Base-by-base conservation (phyloP, 1,140 invertebrate genomes). In the Pogonognathellus flavescens region DNA sequence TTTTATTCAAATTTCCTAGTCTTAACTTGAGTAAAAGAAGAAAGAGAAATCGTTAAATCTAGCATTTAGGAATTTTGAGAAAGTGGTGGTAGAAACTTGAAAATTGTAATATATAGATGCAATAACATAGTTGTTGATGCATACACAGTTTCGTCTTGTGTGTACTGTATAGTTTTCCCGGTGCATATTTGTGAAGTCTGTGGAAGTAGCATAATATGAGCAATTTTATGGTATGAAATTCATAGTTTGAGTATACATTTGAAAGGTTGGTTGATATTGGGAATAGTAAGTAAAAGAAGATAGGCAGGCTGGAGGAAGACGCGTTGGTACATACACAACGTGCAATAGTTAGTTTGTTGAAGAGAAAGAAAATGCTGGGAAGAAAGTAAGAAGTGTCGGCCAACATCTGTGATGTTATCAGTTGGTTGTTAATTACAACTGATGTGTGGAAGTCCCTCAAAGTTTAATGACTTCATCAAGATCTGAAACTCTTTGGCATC, bases 391-490 rank as follows among this genome's bases (percentile, higher is more conserved):
- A 83, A 86, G 82, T 80, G 82, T 83, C 66, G 85, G 85, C 85
- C 81, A 86, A 86, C 85, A 86, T 88, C 86, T 88, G 86, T 66
- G 86, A 87, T 86, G 86, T 60, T 88, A 87, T 87, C 88, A 87
- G 82, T 83, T 84, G 81, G 83, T 88, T 88, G 88, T 88, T 88
- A 88, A 88, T 88, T 88, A 88, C 88, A 87, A 81, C 80, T 87
- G 85, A 88, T 86, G 88, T 87, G 88, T 87, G 88, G 66, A 87
- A 86, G 83, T 87, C 83, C 85, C 81, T 85, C 80, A 88, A 87
- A 88, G 88, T 88, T 88, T 88, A 88, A 88, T 88, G 86, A 87
- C 88, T 88, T 88, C 83, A 86, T 88, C 86, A 87, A 88, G 86
- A 86, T 87, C 86, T 87, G 66, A 88, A 87, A 88, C 83, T 87